phyloP scores from a whole-genome alignment of 2,113 vertebrate genomes.

The Natator depressus region DNA sequence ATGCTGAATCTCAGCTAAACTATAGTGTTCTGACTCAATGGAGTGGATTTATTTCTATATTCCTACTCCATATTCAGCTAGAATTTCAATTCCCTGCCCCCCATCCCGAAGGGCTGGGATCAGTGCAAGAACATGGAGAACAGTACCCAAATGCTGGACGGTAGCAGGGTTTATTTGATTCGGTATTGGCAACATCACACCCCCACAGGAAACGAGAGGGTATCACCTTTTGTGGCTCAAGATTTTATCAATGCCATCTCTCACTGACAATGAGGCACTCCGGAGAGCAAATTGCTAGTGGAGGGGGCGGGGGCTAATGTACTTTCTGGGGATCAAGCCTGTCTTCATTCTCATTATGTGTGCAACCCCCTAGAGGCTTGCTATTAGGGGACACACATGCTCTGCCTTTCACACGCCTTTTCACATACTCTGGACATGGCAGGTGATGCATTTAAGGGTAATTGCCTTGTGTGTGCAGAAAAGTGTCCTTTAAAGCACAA shows the following conservation, averaged over 20 bases:
- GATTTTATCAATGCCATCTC: neutral
- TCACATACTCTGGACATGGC: neutral
- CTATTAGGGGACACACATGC: neutral
- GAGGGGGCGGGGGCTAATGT: neutral
- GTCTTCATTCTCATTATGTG: neutral
- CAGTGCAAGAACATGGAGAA: neutral
- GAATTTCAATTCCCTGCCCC: neutral
- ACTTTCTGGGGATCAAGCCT: neutral
- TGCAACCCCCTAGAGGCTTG: neutral
- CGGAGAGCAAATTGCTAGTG: neutral
- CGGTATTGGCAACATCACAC: neutral
- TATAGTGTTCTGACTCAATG: fast-evolving
- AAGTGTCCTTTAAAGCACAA: neutral
- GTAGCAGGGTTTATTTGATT: neutral
- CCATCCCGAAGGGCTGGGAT: neutral
- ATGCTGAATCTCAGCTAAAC: neutral
- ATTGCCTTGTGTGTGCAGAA: neutral
- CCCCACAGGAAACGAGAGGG: neutral
- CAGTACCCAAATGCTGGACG: neutral
- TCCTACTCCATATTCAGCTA: neutral
- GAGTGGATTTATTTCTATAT: neutral
- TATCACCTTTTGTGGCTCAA: neutral
- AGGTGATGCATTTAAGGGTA: neutral
- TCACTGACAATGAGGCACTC: neutral
- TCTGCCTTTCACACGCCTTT: neutral